Base-by-base conservation (phyloP, 2,113 vertebrate genomes). In the Microcebus ravelobensis region DNA sequence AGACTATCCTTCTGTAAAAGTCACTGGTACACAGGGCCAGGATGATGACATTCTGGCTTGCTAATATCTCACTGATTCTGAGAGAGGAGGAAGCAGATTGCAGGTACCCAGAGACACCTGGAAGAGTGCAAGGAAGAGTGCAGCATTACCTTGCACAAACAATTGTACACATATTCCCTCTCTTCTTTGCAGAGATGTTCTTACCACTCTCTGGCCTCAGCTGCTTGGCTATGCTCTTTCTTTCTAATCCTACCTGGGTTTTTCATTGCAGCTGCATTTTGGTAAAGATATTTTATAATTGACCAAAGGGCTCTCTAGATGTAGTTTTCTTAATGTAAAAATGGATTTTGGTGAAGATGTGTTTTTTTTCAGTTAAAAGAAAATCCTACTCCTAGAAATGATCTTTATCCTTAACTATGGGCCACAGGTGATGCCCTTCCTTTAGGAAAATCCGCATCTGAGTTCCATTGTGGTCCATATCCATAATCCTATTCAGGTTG, bases 351-450 rank as follows among this genome's bases (percentile, higher is more conserved):
- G 12, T 87, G 70, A 94, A 29, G 29, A 55, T 84, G 10, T 45
- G 67, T 29, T 1, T 70, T 83, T 83, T 88, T 96, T 94, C 13
- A 52, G 65, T 89, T 95, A 31, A 76, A 76, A 87, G 91, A 85
- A 81, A 80, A 42, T 71, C 5, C 1, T 70, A 59, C 2, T 67
- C 23, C 23, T 63, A 77, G 34, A 55, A 94, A 57, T 55, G 7
- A 88, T n/a, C 52, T 84, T 90, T 84, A 27, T 48, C 39, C 18
- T 96, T 91, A 74, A 76, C n/a, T 57, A 0, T 34, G 65, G 23
- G 27, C 36, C 13, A 42, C 8, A 92, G 55, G 65, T 59, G 21
- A 63, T 63, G 6, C 25, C 29, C 92, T 90, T 71, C 48, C 29
- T 36, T 23, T 87, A 50, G 59, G 31, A 93, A 84, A 91, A 90